Conservation (phyloP, 2,113 vertebrate genomes). For the Carollia perspicillata region DNA sequence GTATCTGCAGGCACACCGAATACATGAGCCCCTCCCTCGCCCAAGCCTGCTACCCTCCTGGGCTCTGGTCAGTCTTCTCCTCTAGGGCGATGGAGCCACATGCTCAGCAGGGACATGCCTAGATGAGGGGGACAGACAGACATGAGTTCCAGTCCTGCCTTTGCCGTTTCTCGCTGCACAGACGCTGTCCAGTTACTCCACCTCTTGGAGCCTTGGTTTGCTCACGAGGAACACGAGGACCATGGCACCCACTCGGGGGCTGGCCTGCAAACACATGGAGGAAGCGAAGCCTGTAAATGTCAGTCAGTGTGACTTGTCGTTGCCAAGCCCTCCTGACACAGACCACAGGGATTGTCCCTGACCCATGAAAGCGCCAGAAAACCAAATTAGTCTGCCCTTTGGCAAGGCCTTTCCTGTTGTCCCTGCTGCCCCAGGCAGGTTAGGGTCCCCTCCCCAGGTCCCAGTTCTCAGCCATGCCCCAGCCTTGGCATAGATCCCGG, state of each 20-base stretch:
- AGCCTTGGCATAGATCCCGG: background rate
- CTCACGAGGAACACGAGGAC: background rate
- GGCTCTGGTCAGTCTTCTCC: background rate
- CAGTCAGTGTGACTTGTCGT: too few relatives aligned
- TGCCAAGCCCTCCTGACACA: background rate
- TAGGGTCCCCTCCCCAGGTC: background rate
- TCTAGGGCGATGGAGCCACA: background rate
- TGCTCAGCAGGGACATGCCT: background rate
- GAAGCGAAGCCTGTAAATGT: background rate
- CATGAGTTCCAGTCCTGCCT: background rate
- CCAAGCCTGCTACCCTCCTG: background rate
- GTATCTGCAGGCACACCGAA: rapidly evolving
- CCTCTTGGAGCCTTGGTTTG: background rate
- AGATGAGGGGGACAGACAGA: background rate
- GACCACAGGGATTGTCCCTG: background rate
- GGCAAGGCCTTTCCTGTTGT: background rate
- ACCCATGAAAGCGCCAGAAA: background rate
- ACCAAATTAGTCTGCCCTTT: background rate
- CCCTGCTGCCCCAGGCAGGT: rapidly evolving
- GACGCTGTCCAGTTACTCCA: background rate
- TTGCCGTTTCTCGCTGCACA: background rate
- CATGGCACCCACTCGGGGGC: rapidly evolving
- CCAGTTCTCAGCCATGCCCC: background rate
- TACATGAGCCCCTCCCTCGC: rapidly evolving
- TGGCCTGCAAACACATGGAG: too few relatives aligned